Percentiles rank a stretch among this genome's conserved stretches.
Evolutionary conservation across 2,797 vertebrate genomes (phyloP).

Genomic region (Arctocebus calabarensis): DNA sequence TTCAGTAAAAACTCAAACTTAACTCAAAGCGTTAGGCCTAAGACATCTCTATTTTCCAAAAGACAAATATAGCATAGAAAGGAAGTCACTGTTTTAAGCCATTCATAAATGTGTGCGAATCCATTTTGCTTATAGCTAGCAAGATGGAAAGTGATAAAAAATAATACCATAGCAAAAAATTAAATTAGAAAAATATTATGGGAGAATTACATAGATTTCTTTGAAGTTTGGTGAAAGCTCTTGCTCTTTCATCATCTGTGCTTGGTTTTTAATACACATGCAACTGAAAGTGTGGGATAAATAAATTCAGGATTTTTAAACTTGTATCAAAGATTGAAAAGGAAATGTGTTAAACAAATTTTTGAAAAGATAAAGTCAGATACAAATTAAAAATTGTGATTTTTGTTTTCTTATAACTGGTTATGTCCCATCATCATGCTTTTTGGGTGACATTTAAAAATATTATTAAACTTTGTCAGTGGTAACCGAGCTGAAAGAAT

Average conservation of each 20-base stretch:
- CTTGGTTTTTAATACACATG: slow-evolving; percentile 13
- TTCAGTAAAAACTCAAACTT: slow-evolving; percentile 12
- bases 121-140: not conserved
- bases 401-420: not conserved
- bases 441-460: slow-evolving; percentile 53
- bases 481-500: not conserved
- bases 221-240: slow-evolving; percentile 7
- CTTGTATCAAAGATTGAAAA: not conserved
- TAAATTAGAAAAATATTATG: not conserved
- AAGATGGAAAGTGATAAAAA: not conserved
- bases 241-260: not conserved
- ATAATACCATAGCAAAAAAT: not conserved
- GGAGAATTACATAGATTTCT: not conserved
- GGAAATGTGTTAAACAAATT: not conserved
- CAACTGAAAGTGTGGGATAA: not conserved
- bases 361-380: not conserved
- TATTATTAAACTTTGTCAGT: slow-evolving; percentile 45
- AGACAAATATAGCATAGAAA: not conserved
- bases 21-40: not conserved
- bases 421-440: not conserved
- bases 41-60: not conserved
- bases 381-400: slow-evolving; percentile 6
- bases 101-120: not conserved
- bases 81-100: not conserved
- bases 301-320: not conserved